Conservation (phyloP, 2,797 vertebrate genomes). For the Danionella dracula region DNA sequence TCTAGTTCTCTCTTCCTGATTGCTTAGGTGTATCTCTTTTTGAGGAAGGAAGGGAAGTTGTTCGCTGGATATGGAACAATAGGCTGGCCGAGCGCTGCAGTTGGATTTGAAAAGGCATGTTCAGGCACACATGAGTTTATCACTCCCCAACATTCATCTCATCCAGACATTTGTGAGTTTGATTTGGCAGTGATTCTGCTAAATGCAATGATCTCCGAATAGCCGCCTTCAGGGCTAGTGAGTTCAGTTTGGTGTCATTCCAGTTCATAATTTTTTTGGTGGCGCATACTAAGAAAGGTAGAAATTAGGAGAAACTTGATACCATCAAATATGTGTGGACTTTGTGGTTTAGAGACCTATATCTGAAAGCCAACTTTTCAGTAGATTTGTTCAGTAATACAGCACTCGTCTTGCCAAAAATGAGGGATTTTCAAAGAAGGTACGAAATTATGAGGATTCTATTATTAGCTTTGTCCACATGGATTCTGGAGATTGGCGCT, state of each 20-base stretch:
- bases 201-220: conserved; percentile 24
- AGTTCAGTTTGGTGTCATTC: conserved; percentile 21
- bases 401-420: not conserved
- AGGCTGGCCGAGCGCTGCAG: conserved; percentile 20
- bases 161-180: conserved; percentile 21
- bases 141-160: not conserved
- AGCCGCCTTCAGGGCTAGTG: conserved; percentile 4
- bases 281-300: not conserved
- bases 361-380: not conserved
- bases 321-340: not conserved
- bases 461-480: conserved; percentile 12
- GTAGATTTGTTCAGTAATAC: conserved; percentile 46
- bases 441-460: not conserved
- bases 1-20: not conserved
- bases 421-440: not conserved
- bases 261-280: not conserved
- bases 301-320: not conserved
- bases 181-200: conserved; percentile 26
- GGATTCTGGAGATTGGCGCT: not conserved
- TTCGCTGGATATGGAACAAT: conserved; percentile 26
- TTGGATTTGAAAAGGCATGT: conserved; percentile 29
- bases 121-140: conserved; percentile 12
- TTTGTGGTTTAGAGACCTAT: not conserved
- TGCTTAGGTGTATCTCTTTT: conserved; percentile 3
- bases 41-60: conserved; percentile 15